Percentiles rank a stretch among this genome's conserved stretches.
Evolutionary conservation across 2,797 vertebrate species (phyloP).

Genomic region (Ctenopoma kingsleyae): DNA sequence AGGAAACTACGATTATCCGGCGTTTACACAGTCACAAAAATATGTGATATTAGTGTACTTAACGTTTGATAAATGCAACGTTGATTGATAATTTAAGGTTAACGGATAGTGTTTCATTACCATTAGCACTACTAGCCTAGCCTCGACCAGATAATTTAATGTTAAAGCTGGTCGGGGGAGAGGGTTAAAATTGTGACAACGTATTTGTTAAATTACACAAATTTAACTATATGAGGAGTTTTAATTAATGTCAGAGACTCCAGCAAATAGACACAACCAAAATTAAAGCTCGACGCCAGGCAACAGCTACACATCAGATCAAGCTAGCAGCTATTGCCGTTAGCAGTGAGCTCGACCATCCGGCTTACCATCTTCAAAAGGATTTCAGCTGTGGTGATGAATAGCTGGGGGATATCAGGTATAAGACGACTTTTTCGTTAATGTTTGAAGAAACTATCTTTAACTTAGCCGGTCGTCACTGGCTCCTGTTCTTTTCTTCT

Average conservation of each 20-base stretch:
- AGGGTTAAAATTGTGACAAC: background rate
- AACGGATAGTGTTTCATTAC: conserved; percentile 8
- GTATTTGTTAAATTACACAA: background rate
- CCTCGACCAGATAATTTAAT: conserved; percentile 15
- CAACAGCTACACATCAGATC: conserved; percentile 58
- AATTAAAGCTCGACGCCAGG: conserved; percentile 45
- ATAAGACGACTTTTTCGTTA: conserved; percentile 17
- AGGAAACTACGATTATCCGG: background rate
- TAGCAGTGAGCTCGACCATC: conserved; percentile 52
- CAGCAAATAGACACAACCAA: conserved; percentile 31
- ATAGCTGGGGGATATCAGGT: conserved; percentile 32
- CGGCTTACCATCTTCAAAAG: conserved; percentile 81
- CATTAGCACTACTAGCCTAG: conserved; percentile 64
- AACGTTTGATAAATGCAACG: background rate
- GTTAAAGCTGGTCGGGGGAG: background rate
- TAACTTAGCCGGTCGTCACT: conserved; percentile 54
- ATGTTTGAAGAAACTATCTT: conserved; percentile 22
- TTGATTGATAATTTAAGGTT: conserved; percentile 8
- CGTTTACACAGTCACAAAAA: background rate
- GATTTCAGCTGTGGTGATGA: conserved; percentile 32
- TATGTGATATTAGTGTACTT: background rate
- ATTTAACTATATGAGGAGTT: accelerated
- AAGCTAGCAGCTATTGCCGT: conserved; percentile 66
- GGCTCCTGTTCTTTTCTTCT: conserved; percentile 70
- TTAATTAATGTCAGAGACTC: background rate